Base-by-base conservation (phyloP, 2,113 vertebrate genomes). In the Gallinago jamesoni region DNA sequence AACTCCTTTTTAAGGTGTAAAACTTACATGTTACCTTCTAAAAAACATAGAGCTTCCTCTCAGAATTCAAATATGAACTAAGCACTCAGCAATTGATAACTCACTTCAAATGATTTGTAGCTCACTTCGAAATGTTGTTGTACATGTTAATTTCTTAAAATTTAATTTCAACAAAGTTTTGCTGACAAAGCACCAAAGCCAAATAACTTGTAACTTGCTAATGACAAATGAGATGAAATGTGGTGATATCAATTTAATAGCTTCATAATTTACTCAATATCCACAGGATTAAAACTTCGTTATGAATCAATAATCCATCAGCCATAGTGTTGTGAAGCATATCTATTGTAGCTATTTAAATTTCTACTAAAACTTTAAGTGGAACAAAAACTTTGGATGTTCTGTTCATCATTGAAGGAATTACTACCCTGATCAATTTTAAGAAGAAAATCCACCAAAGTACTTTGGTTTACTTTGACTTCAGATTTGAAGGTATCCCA, bases 301-400 rank as follows among this genome's bases (percentile, higher is more conserved):
- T 90, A 93, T 63, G 62, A 94, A 94, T 95, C 94, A 94, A 95
- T 95, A 97, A 89, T 53, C 69, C 74, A 95, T 92, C 93, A 94
- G 48, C 70, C 43, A n/a, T 7, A 7, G 14, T 53, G 57, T 45
- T 64, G 35, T 72, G 62, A 94, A 91, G 70, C 28, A 60, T 45
- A 85, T 90, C 53, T 76, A 21, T 33, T 94, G 92, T 17, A 64
- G 47, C 77, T 87, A 94, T 80, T 90, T 84, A 87, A 70, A 75
- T 80, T 75, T 80, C 59, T 84, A 64, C 30, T 88, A 48, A 62
- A 84, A 53, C 91, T 70, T 41, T 72, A 19, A 79, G 72, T n/a
- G 1, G 30, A 80, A 55, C 13, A 59, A 89, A 91, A 93, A 8
- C 48, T 43, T 75, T 2, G 21, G 8, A 72, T 68, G 9, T 41